These are phyloP conservation scores for Teleogryllus oceanicus DNA, from an alignment of 2,888 invertebrate genomes.

Conservation along the genomic window DNA sequence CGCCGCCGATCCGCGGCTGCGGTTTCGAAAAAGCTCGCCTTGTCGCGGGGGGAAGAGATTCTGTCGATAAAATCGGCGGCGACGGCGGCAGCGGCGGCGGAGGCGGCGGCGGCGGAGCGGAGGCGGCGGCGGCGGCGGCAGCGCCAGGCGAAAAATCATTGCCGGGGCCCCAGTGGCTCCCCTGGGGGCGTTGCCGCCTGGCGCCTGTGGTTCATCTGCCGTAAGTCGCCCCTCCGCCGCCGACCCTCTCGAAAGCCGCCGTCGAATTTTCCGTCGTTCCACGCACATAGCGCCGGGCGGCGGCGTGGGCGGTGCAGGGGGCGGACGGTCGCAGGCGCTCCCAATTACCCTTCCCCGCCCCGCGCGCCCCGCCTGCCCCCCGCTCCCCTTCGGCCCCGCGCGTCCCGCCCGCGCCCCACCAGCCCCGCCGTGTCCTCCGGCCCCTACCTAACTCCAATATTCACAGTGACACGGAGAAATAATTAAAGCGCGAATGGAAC, in stretches of 20 bases:
- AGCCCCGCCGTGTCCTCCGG: constrained; percentile 23
- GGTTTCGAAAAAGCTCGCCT: not conserved
- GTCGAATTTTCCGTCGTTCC: constrained; percentile 33
- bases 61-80: constrained; percentile 2
- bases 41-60: not conserved
- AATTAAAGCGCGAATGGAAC: constrained; percentile 38
- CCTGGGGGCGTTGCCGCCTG: not conserved
- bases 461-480: constrained; percentile 38
- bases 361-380: not conserved
- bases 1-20: not conserved
- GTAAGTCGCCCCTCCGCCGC: constrained; percentile 21
- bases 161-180: not conserved
- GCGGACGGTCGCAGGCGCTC: not conserved
- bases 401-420: not conserved
- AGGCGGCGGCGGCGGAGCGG: not conserved
- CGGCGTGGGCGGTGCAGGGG: not conserved
- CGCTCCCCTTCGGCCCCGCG: not conserved
- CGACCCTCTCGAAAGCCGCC: constrained; percentile 24
- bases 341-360: constrained; percentile 19
- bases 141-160: too few relatives aligned
- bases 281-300: constrained; percentile 26
- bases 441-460: constrained; percentile 36
- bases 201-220: constrained; percentile 19
- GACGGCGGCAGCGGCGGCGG: not conserved
- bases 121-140: not conserved